phyloP scores from a whole-genome alignment of 2,797 vertebrate genomes.

The Delichon dasypus region DNA sequence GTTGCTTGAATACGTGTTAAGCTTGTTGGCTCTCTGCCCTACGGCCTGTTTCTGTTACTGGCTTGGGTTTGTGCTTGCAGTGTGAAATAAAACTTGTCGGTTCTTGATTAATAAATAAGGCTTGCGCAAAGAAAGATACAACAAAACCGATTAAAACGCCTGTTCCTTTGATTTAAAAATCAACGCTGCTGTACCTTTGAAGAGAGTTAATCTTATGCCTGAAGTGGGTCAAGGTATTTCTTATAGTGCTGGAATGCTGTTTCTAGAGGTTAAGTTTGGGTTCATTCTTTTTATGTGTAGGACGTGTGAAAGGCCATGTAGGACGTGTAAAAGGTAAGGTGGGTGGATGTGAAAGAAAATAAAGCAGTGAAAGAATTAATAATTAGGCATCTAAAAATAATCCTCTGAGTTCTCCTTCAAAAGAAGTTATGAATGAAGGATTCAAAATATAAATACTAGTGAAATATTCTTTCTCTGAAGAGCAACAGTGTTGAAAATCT shows the following conservation, averaged over 20 bases:
- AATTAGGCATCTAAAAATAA: background rate
- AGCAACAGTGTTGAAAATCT: background rate
- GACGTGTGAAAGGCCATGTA: rapidly evolving
- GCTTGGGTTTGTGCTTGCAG: background rate
- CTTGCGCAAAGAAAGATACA: rapidly evolving
- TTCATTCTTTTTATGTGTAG: background rate
- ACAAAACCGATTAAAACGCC: background rate
- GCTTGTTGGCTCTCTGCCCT: background rate
- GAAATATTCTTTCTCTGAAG: background rate
- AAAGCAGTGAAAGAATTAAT: background rate
- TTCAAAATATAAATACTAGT: background rate
- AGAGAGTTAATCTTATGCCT: background rate
- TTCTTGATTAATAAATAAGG: background rate
- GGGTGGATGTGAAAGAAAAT: background rate
- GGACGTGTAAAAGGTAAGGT: background rate
- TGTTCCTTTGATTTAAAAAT: background rate
- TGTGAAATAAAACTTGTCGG: rapidly evolving
- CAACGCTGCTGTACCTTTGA: rapidly evolving
- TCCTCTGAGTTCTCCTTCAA: background rate
- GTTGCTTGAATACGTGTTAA: background rate
- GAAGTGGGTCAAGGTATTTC: background rate
- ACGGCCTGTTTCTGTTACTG: background rate
- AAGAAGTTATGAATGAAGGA: background rate
- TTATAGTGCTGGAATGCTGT: background rate
- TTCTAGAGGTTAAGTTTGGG: background rate